A percentile compares a stretch with the other conserved stretches of the same genome.
phyloP scores from a whole-genome alignment of 2,113 vertebrate genomes.

The Climacteris rufus region DNA sequence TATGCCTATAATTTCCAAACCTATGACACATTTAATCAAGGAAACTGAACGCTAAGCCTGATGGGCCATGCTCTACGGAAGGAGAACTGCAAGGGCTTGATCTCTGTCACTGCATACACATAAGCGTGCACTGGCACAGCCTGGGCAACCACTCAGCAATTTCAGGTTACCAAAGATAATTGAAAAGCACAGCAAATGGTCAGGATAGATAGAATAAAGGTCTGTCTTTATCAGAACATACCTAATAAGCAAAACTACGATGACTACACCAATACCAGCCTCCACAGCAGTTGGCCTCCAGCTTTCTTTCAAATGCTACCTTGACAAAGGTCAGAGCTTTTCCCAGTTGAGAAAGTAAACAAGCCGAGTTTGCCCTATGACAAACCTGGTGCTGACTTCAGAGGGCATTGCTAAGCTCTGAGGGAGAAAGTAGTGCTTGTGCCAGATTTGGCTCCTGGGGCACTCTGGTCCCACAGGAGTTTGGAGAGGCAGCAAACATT shows the following conservation, averaged over 20 bases:
- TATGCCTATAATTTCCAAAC: background rate
- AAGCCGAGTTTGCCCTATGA: background rate
- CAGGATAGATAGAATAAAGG: background rate
- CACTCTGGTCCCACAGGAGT: background rate
- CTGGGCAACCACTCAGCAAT: background rate
- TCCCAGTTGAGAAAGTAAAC: background rate
- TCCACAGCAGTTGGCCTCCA: background rate
- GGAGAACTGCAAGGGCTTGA: background rate
- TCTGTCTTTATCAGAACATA: background rate
- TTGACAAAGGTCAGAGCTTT: background rate
- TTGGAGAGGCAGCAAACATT: background rate
- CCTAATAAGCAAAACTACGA: background rate
- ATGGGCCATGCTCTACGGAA: background rate
- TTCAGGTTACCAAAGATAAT: background rate
- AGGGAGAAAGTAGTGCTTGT: background rate
- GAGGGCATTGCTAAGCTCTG: background rate
- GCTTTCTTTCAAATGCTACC: background rate
- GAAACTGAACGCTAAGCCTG: background rate
- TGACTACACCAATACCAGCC: background rate
- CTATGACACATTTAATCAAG: background rate
- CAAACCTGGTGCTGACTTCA: background rate
- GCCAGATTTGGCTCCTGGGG: background rate
- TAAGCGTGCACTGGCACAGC: background rate
- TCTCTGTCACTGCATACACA: rapidly evolving
- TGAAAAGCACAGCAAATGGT: background rate